phyloP scores from a whole-genome alignment of 2,797 vertebrate genomes.

The Acipenser ruthenus region DNA sequence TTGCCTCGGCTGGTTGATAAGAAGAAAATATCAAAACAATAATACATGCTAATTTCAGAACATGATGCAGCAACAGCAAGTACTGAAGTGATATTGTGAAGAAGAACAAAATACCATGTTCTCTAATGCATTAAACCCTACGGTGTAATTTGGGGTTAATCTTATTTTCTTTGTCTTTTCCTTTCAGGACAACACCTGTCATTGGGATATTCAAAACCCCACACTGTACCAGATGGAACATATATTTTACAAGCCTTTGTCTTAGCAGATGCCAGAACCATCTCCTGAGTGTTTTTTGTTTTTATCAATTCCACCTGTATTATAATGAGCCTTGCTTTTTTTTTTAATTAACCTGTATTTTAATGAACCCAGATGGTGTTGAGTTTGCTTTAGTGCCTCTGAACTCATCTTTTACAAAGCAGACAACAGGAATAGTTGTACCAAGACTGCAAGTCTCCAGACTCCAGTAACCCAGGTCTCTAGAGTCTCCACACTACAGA shows the following conservation, averaged over 20 bases:
- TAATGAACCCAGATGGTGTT: neutral
- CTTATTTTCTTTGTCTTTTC: neutral
- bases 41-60: too few species aligned
- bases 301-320: neutral
- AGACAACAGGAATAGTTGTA: too few species aligned
- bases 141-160: neutral
- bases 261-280: neutral
- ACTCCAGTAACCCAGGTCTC: too few species aligned
- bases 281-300: neutral
- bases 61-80: constrained; percentile 13
- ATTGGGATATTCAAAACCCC: neutral
- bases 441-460: too few species aligned
- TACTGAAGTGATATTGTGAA: neutral
- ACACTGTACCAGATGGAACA: neutral
- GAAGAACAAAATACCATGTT: neutral
- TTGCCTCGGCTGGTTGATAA: too few species aligned
- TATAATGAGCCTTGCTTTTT: neutral
- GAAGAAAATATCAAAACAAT: too few species aligned
- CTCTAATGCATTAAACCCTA: neutral
- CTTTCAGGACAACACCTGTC: constrained; percentile 3
- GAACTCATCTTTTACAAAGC: too few species aligned
- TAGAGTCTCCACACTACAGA: too few species aligned
- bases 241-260: neutral
- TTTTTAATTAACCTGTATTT: neutral
- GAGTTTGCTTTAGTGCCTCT: neutral